Evolutionary conservation across 2,797 vertebrate genomes (phyloP).

Genomic region (Lutra lutra): DNA sequence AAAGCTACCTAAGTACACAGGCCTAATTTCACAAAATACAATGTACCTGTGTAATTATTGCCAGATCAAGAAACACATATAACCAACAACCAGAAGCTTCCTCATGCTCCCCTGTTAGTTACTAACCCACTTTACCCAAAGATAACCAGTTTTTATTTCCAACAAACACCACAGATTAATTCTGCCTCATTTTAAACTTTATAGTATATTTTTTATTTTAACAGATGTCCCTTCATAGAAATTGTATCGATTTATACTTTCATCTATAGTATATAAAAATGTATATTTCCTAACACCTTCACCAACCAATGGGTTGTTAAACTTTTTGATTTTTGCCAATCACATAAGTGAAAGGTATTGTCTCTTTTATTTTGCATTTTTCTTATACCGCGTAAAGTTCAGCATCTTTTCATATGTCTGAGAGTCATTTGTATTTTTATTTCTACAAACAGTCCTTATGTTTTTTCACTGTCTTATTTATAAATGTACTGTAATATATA

Average conservation of each 20-base stretch:
- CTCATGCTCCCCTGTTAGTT: background rate
- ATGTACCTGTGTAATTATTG: background rate
- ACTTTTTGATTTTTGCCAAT: background rate
- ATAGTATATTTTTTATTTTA: background rate
- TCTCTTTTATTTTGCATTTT: background rate
- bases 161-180: background rate
- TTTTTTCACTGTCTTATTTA: constrained; percentile 11
- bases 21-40: background rate
- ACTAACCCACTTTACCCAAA: background rate
- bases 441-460: background rate
- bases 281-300: background rate
- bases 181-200: background rate
- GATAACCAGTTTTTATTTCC: background rate
- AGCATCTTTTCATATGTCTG: background rate
- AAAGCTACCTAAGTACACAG: background rate
- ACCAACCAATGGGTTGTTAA: background rate
- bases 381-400: background rate
- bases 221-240: background rate
- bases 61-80: background rate
- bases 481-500: background rate
- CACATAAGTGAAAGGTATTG: background rate
- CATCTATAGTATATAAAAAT: background rate
- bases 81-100: background rate
- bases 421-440: background rate
- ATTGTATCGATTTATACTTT: background rate